These are phyloP conservation scores for Pachycephala philippinensis DNA, from an alignment of 2,113 vertebrate species.

Conservation along the genomic window DNA sequence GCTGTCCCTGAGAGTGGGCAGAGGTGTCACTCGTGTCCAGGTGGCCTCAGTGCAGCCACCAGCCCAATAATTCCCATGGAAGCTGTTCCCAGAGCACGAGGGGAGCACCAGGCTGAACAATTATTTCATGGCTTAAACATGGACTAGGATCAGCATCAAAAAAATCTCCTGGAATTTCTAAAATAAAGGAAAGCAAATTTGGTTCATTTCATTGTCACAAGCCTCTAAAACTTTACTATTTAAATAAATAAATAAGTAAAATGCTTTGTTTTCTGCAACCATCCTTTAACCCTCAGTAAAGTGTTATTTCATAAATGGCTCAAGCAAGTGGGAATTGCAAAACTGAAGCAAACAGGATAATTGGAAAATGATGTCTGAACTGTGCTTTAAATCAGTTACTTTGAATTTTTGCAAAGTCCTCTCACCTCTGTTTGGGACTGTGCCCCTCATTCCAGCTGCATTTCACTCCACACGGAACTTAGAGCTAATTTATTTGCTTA, in stretches of 20 bases:
- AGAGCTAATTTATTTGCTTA: not conserved
- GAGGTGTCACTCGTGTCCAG: not conserved
- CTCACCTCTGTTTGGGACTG: not conserved
- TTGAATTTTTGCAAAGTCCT: not conserved
- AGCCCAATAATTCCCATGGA: rapidly evolving
- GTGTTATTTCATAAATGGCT: not conserved
- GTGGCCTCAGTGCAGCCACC: not conserved
- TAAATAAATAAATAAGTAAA: not conserved
- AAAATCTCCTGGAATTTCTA: not conserved
- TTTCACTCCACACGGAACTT: not conserved
- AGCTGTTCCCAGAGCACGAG: not conserved
- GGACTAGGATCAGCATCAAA: not conserved
- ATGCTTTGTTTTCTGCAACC: rapidly evolving
- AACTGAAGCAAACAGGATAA: not conserved
- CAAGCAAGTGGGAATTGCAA: not conserved
- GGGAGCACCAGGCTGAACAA: not conserved
- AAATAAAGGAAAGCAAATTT: not conserved
- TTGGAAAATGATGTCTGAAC: not conserved
- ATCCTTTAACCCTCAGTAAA: not conserved
- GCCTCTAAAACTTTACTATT: not conserved
- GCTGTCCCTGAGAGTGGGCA: not conserved
- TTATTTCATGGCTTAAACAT: not conserved
- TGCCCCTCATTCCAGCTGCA: not conserved
- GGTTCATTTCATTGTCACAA: not conserved
- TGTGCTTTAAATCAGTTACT: not conserved